phyloP scores from a whole-genome alignment of 2,113 vertebrate genomes.

The Fulica atra region DNA sequence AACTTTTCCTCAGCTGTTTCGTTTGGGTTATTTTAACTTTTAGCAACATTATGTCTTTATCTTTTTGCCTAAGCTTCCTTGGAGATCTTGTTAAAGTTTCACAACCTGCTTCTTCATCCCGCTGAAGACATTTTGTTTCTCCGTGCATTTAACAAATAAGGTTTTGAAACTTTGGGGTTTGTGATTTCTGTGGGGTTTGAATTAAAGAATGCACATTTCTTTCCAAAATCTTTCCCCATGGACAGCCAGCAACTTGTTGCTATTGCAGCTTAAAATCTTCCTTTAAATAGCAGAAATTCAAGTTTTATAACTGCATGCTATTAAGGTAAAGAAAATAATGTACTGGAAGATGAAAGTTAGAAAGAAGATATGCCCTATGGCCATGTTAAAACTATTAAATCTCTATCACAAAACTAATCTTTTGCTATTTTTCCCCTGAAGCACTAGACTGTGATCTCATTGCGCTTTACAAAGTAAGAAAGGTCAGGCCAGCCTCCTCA shows the following conservation, averaged over 20 bases:
- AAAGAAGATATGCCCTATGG: not conserved
- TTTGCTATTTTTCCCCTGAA: not conserved
- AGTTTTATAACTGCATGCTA: not conserved
- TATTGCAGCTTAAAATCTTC: not conserved
- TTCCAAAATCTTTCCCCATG: not conserved
- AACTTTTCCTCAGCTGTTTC: not conserved
- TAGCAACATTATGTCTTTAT: not conserved
- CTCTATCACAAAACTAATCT: not conserved
- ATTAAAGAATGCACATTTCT: not conserved
- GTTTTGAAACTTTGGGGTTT: not conserved
- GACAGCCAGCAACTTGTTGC: not conserved
- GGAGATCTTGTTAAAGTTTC: conserved; percentile 51
- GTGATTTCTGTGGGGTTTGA: not conserved
- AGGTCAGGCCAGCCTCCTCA: not conserved
- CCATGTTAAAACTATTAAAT: not conserved
- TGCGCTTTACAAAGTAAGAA: not conserved
- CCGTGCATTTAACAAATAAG: not conserved
- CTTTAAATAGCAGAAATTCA: not conserved
- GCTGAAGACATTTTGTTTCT: not conserved
- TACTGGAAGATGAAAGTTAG: not conserved
- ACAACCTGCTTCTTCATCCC: not conserved
- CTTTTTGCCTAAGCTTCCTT: conserved; percentile 46
- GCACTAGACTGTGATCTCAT: not conserved
- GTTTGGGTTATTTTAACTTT: not conserved
- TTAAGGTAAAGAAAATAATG: not conserved